Evolutionary conservation across 1,140 invertebrate genomes (phyloP).

Genomic region (Caenorhabditis inopinata): DNA sequence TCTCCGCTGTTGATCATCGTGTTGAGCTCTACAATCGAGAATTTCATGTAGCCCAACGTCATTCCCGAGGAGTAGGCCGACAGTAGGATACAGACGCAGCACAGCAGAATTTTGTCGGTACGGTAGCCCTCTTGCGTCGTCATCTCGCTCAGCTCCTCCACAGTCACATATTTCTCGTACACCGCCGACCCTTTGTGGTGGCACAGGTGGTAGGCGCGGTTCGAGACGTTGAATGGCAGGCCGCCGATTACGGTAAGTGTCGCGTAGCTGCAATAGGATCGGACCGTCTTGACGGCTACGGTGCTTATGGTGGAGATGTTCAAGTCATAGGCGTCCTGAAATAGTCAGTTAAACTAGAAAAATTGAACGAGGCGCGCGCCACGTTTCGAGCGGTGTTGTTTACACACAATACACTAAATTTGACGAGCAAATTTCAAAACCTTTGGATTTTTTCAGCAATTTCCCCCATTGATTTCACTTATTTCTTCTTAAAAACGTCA

Average conservation of each 20-base stretch:
- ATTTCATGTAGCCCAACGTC: slow-evolving; percentile 18
- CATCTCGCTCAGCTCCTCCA: too few relatives aligned
- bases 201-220: not conserved
- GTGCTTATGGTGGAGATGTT: not conserved
- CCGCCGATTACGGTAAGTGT: not conserved
- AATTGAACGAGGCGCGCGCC: too few relatives aligned
- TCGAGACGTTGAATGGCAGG: slow-evolving; percentile 5
- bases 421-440: not conserved
- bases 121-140: too few relatives aligned
- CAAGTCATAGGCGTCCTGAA: not conserved
- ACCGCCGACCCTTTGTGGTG: too few relatives aligned
- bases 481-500: too few relatives aligned
- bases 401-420: not conserved
- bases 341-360: too few relatives aligned
- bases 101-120: not conserved
- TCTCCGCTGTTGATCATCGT: not conserved
- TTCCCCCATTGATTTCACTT: too few relatives aligned
- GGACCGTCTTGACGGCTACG: not conserved
- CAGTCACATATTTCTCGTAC: too few relatives aligned
- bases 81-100: not conserved
- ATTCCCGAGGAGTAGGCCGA: not conserved
- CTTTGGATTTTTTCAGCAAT: too few relatives aligned
- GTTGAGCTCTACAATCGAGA: not conserved
- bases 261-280: not conserved
- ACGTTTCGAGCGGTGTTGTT: too few relatives aligned